These are phyloP conservation scores for Pseudococcus longispinus DNA, from an alignment of 2,888 invertebrate genomes.

Conservation along the genomic window DNA sequence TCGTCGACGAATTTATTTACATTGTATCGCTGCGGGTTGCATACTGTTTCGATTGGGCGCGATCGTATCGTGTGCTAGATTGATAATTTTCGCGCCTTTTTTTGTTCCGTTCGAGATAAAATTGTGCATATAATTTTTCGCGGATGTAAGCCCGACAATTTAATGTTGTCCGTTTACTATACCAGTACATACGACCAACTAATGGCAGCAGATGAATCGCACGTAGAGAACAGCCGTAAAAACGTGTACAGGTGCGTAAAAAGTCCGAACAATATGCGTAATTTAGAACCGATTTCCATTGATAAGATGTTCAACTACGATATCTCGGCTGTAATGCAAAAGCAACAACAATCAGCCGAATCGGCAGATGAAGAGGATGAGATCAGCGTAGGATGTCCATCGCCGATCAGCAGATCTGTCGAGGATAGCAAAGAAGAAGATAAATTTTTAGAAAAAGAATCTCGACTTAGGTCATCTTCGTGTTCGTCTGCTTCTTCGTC, in stretches of 20 bases:
- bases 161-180: constrained; percentile 55
- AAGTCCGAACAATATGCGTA: background rate
- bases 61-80: background rate
- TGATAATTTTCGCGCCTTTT: background rate
- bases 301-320: constrained; percentile 28
- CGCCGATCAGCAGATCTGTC: constrained; percentile 60
- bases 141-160: constrained; percentile 25
- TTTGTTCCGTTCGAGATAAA: background rate
- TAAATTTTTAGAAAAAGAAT: constrained; percentile 9
- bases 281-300: constrained; percentile 48
- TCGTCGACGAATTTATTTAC: background rate
- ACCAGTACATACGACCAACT: constrained; percentile 39
- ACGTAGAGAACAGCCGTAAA: constrained; percentile 35
- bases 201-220: constrained; percentile 56
- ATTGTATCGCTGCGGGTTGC: background rate
- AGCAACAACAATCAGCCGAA: constrained; percentile 1
- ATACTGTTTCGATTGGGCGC: background rate
- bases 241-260: constrained; percentile 42
- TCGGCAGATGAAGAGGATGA: constrained; percentile 70
- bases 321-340: background rate
- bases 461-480: background rate
- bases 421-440: constrained; percentile 1
- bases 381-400: constrained; percentile 81
- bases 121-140: constrained; percentile 1
- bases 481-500: constrained; percentile 60